A percentile compares a stretch with the other conserved stretches of the same genome.
phyloP scores from a whole-genome alignment of 2,113 vertebrate genomes.

The Saccopteryx bilineata region DNA sequence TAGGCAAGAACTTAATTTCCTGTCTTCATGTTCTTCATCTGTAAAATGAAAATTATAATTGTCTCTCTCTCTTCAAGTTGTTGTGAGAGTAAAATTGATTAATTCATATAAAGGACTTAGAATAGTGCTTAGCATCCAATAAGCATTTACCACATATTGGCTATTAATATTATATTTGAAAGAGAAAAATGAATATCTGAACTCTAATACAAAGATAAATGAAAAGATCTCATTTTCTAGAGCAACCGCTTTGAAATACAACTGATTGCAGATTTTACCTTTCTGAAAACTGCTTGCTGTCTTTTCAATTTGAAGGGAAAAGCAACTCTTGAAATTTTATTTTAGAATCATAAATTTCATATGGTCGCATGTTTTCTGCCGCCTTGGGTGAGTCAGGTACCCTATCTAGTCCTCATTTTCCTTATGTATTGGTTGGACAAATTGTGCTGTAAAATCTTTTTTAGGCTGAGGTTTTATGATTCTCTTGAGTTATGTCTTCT shows the following conservation, averaged over 20 bases:
- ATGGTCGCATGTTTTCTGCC: background rate
- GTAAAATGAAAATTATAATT: background rate
- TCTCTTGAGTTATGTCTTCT: background rate
- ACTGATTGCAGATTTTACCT: conserved; percentile 5
- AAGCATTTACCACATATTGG: background rate
- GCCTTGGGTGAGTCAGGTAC: background rate
- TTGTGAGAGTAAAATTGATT: background rate
- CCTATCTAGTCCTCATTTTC: background rate
- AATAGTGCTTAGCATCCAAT: background rate
- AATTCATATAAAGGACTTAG: conserved; percentile 19
- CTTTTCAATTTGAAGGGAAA: background rate
- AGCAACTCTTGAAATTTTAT: background rate
- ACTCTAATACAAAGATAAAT: background rate
- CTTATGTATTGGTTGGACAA: background rate
- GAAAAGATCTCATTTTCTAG: background rate
- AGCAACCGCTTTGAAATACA: background rate
- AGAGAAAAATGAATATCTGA: conserved; percentile 28
- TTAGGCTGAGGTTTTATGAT: background rate
- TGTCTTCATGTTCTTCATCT: background rate
- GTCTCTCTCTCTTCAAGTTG: background rate
- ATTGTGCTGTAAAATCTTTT: background rate
- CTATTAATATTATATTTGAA: background rate
- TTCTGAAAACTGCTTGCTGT: background rate
- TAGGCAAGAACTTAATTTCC: background rate
- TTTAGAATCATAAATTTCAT: background rate